A percentile compares a stretch with the other conserved stretches of the same genome.
Conservation (phyloP, 1,140 invertebrate genomes). For the Neodiprion fabricii region DNA sequence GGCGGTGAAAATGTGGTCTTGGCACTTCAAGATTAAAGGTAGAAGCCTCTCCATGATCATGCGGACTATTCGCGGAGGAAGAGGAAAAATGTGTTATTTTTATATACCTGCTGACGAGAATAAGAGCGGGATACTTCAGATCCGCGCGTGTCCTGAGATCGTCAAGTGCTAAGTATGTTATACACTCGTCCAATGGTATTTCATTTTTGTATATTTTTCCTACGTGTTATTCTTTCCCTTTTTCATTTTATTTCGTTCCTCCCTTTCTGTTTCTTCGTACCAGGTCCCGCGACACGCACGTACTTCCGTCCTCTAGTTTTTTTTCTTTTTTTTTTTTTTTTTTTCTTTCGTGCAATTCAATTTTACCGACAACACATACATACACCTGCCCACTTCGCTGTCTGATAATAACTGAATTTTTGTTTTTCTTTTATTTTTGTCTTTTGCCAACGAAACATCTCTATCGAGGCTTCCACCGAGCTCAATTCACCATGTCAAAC, state of each 20-base stretch:
- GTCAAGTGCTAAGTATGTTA: no score
- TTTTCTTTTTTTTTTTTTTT: background rate
- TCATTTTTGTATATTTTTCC: background rate
- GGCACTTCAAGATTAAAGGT: no score
- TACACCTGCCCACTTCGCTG: background rate
- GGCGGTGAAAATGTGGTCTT: no score
- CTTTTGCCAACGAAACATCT: background rate
- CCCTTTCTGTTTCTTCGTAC: background rate
- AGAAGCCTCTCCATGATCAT: no score
- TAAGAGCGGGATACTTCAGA: no score
- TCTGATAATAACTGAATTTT: background rate
- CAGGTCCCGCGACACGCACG: background rate
- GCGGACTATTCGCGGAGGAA: no score
- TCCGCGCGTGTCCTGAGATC: no score
- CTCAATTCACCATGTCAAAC: no score
- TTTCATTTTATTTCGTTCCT: background rate
- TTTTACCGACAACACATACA: background rate
- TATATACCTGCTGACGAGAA: no score
- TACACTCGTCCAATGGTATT: no score
- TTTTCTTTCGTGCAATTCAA: background rate
- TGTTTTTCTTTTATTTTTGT: background rate
- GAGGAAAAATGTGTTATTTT: no score
- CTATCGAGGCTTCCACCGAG: no score
- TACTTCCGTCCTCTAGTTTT: background rate
- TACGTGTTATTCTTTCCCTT: background rate